Percentiles rank a stretch among this genome's conserved stretches.
These are phyloP conservation scores for Phalacrocorax brasilianus DNA, from an alignment of 2,113 vertebrate species.

Conservation along the genomic window DNA sequence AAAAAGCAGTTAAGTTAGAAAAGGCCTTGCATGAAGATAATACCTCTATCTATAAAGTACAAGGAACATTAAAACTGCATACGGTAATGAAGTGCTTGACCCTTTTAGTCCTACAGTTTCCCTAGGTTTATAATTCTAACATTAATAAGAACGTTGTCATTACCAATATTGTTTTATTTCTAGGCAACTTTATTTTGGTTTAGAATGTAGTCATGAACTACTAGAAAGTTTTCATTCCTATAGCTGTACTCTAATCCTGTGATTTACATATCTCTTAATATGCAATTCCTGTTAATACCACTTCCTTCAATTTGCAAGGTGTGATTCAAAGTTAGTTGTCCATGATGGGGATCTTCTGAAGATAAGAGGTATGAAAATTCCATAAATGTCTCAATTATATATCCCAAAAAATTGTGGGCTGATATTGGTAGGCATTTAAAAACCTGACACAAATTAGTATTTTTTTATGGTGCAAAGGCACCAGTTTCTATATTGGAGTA, in stretches of 20 bases:
- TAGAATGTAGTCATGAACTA: background rate
- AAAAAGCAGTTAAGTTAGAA: background rate
- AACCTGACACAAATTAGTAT: background rate
- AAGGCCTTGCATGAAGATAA: background rate
- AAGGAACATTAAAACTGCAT: background rate
- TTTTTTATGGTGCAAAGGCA: background rate
- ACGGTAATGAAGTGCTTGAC: conserved; percentile 1
- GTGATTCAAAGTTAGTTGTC: background rate
- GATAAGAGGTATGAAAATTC: background rate
- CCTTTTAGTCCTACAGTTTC: background rate
- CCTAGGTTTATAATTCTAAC: background rate
- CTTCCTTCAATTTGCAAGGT: background rate
- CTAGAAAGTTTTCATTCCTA: background rate
- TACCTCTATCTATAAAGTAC: background rate
- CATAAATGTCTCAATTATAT: background rate
- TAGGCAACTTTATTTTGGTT: background rate
- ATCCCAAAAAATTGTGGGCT: background rate
- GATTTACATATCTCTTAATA: background rate
- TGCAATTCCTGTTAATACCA: background rate
- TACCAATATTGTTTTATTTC: background rate
- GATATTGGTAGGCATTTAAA: background rate
- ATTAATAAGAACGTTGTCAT: background rate
- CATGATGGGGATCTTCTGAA: background rate
- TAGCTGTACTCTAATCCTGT: background rate
- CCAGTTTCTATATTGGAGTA: background rate